Percentiles rank a stretch among this genome's conserved stretches.
Evolutionary conservation across 2,888 invertebrate species (phyloP).

Genomic region (Microchrysa polita): DNA sequence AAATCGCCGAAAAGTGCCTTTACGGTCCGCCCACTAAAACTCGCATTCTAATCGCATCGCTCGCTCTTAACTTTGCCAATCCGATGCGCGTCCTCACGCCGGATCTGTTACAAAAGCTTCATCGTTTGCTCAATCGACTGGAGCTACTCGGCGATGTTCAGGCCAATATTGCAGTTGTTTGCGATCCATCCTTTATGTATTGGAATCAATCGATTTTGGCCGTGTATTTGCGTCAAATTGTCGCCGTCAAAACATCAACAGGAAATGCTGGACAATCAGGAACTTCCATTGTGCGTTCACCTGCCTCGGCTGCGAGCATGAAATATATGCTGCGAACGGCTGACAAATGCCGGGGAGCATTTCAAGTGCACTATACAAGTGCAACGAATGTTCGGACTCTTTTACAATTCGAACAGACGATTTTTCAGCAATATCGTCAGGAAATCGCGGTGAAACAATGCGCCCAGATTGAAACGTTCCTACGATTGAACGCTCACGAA

Average conservation of each 20-base stretch:
- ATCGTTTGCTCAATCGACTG: conserved; percentile 72
- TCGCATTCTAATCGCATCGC: conserved; percentile 72
- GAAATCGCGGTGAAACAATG: conserved; percentile 78
- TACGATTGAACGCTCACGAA: conserved; percentile 90
- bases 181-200: conserved; percentile 80
- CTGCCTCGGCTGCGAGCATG: not conserved
- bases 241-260: conserved; percentile 68
- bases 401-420: conserved; percentile 56
- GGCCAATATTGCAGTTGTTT: conserved; percentile 69
- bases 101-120: conserved; percentile 72
- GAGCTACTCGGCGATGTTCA: conserved; percentile 72
- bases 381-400: not conserved
- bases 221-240: conserved; percentile 78
- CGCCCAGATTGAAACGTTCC: conserved; percentile 89
- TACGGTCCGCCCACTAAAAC: conserved; percentile 73
- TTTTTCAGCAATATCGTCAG: conserved; percentile 64
- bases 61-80: conserved; percentile 74
- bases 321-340: conserved; percentile 28
- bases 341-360: conserved; percentile 3
- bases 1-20: conserved; percentile 75
- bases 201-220: conserved; percentile 84
- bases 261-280: too few species aligned
- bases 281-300: not conserved
- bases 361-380: conserved; percentile 2
- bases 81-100: conserved; percentile 70